phyloP scores from a whole-genome alignment of 2,888 invertebrate species.

The Empis stercorea region DNA sequence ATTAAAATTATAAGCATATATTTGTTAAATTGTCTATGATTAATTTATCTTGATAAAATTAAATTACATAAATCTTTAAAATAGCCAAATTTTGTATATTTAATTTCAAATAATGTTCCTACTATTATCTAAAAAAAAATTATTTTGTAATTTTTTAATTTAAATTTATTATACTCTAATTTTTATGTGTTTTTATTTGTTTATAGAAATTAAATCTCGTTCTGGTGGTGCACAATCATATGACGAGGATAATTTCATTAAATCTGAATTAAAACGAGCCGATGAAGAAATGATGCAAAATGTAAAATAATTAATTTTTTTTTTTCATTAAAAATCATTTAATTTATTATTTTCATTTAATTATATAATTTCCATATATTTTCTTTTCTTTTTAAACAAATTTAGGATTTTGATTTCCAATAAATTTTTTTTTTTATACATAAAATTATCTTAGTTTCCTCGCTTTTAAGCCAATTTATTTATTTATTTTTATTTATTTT shows the following conservation, averaged over 20 bases:
- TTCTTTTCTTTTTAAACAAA: constrained; percentile 2
- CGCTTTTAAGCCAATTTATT: background rate
- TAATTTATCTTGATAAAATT: too few species aligned
- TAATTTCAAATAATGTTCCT: too few species aligned
- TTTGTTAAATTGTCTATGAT: too few species aligned
- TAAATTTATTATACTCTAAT: too few species aligned
- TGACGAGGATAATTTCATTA: constrained; percentile 22
- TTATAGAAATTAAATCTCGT: constrained; percentile 29
- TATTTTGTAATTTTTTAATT: too few species aligned
- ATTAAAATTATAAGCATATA: too few species aligned
- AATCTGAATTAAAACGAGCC: constrained; percentile 30
- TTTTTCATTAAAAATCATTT: constrained; percentile 7
- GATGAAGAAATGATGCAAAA: constrained; percentile 33
- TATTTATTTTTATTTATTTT: constrained; percentile 1
- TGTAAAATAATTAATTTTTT: constrained; percentile 19
- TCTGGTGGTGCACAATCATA: constrained; percentile 21
- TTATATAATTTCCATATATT: constrained; percentile 4
- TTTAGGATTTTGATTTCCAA: constrained; percentile 13
- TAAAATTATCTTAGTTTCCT: constrained; percentile 3
- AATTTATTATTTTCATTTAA: constrained; percentile 5
- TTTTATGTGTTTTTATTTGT: background rate
- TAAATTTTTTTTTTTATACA: constrained; percentile 3
- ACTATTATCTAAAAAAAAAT: too few species aligned
- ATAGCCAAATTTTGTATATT: too few species aligned
- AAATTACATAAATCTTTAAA: too few species aligned